Percentiles rank a stretch among this genome's conserved stretches.
phyloP scores from a whole-genome alignment of 2,797 vertebrate genomes.

The Eospalax fontanierii region DNA sequence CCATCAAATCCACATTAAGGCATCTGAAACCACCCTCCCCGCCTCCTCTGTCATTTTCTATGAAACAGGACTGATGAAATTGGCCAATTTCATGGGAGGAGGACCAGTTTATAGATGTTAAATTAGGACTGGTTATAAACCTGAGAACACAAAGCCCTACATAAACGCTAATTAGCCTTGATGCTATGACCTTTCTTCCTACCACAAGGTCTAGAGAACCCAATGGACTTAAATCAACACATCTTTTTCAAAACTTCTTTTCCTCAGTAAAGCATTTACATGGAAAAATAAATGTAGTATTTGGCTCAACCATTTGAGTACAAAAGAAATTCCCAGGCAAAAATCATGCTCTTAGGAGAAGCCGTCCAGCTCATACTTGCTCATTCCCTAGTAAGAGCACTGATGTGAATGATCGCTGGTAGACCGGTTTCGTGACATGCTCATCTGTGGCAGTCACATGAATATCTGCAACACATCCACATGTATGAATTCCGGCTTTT shows the following conservation, averaged over 20 bases:
- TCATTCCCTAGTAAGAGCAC: constrained; percentile 56
- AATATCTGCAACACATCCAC: background rate
- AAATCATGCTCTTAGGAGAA: constrained; percentile 62
- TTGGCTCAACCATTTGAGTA: constrained; percentile 21
- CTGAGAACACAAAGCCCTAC: background rate
- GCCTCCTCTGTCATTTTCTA: background rate
- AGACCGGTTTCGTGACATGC: constrained; percentile 80
- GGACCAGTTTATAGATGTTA: background rate
- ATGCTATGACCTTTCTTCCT: background rate
- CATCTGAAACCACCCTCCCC: background rate
- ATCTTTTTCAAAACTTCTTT: constrained; percentile 2
- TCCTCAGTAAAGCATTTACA: constrained; percentile 58
- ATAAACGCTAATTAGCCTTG: background rate
- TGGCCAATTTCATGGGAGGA: background rate
- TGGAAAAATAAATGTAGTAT: background rate
- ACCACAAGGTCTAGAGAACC: background rate
- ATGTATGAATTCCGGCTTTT: constrained; percentile 53
- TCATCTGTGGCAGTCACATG: background rate
- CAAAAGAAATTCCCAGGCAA: constrained; percentile 63
- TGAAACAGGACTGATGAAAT: constrained; percentile 4
- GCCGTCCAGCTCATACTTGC: constrained; percentile 41
- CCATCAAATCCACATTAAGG: rapidly evolving
- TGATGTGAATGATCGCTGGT: background rate
- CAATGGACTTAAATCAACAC: background rate
- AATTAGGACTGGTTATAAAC: constrained; percentile 17